Conservation (phyloP, 2,113 vertebrate genomes). For the Atractosteus spatula region DNA sequence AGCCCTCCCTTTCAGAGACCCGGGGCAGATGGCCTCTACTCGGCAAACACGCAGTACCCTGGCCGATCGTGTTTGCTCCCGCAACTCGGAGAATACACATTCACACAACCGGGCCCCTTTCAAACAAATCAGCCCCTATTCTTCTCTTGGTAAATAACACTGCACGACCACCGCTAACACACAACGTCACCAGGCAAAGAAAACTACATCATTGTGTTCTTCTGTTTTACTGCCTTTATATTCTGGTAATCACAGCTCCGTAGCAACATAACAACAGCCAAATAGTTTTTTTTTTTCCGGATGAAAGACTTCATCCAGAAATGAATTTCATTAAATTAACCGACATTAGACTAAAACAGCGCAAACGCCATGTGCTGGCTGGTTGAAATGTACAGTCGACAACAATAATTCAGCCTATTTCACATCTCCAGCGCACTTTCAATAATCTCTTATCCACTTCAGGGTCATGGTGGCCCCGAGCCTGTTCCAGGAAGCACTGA, state of each 20-base stretch:
- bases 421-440: too few relatives aligned
- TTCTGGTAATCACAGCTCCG: not conserved
- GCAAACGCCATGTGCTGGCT: too few relatives aligned
- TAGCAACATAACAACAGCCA: not conserved
- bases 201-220: not conserved
- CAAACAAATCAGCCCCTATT: conserved; percentile 46
- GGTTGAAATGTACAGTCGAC: too few relatives aligned
- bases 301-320: too few relatives aligned
- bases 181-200: not conserved
- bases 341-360: too few relatives aligned
- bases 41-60: conserved; percentile 51
- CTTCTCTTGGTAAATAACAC: conserved; percentile 27
- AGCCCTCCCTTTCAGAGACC: conserved; percentile 57
- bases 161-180: not conserved
- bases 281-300: too few relatives aligned
- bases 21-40: conserved; percentile 63
- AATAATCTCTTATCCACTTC: too few relatives aligned
- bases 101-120: conserved; percentile 57
- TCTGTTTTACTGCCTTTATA: not conserved
- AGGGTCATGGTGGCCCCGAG: too few relatives aligned
- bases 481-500: too few relatives aligned
- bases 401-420: too few relatives aligned
- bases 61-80: conserved; percentile 59
- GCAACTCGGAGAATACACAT: conserved; percentile 56
- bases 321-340: too few relatives aligned